Evolutionary conservation across 2,113 vertebrate genomes (phyloP), one percentile per base, ranked within the genome.

Genomic region (Melanerpes formicivorus): DNA sequence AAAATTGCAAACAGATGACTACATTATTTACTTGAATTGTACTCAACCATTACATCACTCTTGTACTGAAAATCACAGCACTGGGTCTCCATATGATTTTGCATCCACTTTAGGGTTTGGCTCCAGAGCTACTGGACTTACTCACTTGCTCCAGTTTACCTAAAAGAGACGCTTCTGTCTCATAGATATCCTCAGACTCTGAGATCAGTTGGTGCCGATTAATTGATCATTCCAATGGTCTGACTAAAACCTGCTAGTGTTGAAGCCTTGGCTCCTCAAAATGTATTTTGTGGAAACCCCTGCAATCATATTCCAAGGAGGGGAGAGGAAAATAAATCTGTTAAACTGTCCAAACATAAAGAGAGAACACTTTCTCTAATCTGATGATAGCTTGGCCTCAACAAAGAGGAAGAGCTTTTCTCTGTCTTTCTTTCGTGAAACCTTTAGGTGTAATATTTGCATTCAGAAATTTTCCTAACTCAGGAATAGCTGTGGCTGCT

Each of bases 1-100:
- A 92, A 94, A 96, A 95, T 91, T 97, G 93, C 18, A 95, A 98
- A 94, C 96, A 93, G 96, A 96, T 94, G 96, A 97, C 92, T 91
- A 75, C 91, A 94, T 86, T 92, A 73, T 93, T 91, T 81, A 93
- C 91, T 96, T 94, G 97, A 97, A 96, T 84, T 67, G 78, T 64
- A 83, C 93, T 96, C 95, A 95, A 93, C 96, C 87, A 96, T 98
- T 96, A 97, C 97, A 95, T 97, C 97, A 97, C 76, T 70, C 88
- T 88, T 63, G 65, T 83, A 90, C 87, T 95, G 80, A 96, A 96
- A 97, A 92, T 91, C 71, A 84, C 86, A 46, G 50, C 70, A 85
- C 90, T 94, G 96, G 94, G 95, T 97, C 95, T 79, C 64, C 76
- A 66, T 93, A 73, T 88, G 63, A 88, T 75, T 93, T 95, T 80